Evolutionary conservation across 2,113 vertebrate species (phyloP).

Genomic region (Macquaria ambigua): DNA sequence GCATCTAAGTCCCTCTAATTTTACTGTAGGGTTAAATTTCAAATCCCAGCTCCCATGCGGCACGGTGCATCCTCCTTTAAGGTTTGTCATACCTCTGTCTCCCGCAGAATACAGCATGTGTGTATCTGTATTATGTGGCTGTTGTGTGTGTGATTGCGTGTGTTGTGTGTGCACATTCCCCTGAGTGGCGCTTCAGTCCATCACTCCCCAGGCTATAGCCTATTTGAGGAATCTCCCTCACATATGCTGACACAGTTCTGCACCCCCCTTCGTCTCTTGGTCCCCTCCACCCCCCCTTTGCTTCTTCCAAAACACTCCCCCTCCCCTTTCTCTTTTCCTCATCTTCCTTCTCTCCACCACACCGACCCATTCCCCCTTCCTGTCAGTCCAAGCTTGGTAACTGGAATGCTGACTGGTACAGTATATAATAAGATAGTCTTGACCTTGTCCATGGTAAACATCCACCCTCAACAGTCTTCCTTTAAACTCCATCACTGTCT

Average conservation of each 20-base stretch:
- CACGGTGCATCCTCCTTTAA: slow-evolving; percentile 54
- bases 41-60: slow-evolving; percentile 58
- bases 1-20: slow-evolving; percentile 78
- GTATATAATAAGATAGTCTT: slow-evolving; percentile 58
- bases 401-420: slow-evolving; percentile 65
- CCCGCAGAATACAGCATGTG: slow-evolving; percentile 11
- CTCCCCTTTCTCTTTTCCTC: slow-evolving; percentile 27
- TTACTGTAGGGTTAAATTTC: slow-evolving; percentile 82
- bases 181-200: slow-evolving; percentile 54
- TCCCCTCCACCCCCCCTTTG: slow-evolving; percentile 9
- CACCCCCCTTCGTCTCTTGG: slow-evolving; percentile 32
- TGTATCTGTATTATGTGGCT: slow-evolving; percentile 22
- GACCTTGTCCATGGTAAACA: slow-evolving; percentile 43
- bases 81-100: slow-evolving; percentile 23
- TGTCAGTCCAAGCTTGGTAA: slow-evolving; percentile 32
- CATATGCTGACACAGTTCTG: slow-evolving; percentile 79
- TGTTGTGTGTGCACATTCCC: slow-evolving; percentile 37
- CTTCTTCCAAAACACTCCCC: slow-evolving; percentile 5
- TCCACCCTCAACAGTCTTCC: slow-evolving; percentile 32
- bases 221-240: slow-evolving; percentile 75
- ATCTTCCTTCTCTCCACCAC: slow-evolving; percentile 48
- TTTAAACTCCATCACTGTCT: slow-evolving; percentile 38
- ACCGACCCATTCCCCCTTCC: neutral
- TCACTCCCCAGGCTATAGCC: slow-evolving; percentile 73
- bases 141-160: slow-evolving; percentile 18